Conservation (phyloP, 2,797 vertebrate genomes). For the Botia almorhae region DNA sequence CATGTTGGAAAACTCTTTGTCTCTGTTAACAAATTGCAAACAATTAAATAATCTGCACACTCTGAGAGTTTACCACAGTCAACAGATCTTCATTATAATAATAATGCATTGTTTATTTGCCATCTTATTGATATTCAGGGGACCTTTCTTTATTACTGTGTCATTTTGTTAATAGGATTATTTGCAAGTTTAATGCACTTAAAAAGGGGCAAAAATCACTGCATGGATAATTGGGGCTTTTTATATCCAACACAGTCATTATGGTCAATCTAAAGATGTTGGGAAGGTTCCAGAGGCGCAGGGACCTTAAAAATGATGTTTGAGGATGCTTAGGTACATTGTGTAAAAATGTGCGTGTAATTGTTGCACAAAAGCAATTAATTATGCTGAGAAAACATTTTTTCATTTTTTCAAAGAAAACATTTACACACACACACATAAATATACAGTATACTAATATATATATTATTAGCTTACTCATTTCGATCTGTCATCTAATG, state of each 20-base stretch:
- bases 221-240: constrained; percentile 43
- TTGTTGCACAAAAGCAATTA: constrained; percentile 8
- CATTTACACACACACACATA: too few relatives aligned
- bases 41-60: constrained; percentile 60
- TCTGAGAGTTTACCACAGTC: constrained; percentile 46
- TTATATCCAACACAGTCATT: constrained; percentile 55
- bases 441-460: too few relatives aligned
- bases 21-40: constrained; percentile 62
- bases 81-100: constrained; percentile 71
- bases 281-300: constrained; percentile 7
- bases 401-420: too few relatives aligned
- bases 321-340: constrained; percentile 18
- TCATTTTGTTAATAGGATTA: constrained; percentile 69
- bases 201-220: constrained; percentile 48
- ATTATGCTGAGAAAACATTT: not conserved
- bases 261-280: constrained; percentile 70
- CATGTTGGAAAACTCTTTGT: constrained; percentile 55
- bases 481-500: not conserved
- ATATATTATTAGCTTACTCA: not conserved
- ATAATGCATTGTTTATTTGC: constrained; percentile 64
- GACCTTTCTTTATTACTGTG: constrained; percentile 62
- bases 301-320: not conserved
- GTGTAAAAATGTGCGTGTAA: not conserved
- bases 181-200: constrained; percentile 70
- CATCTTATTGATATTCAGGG: constrained; percentile 60